Percentiles rank a stretch among this genome's conserved stretches.
Conservation (phyloP, 1,140 invertebrate species). For the Pygmarrhopalites habei region DNA sequence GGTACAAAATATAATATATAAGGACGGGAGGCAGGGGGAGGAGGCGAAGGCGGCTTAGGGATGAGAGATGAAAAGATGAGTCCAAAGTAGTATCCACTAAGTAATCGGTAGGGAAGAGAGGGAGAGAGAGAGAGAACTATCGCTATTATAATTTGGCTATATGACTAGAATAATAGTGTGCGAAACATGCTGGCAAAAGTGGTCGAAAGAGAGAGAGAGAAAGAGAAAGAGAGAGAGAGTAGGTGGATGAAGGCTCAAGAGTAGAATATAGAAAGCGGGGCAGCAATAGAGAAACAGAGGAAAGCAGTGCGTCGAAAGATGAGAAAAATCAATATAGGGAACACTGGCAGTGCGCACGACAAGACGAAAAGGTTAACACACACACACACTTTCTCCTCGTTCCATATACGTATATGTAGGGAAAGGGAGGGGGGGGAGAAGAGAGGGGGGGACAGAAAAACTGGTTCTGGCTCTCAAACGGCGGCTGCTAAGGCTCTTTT, state of each 20-base stretch:
- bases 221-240: neutral
- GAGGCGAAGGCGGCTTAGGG: too few species aligned
- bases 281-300: conserved; percentile 2
- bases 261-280: neutral
- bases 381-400: neutral
- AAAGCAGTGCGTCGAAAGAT: conserved; percentile 28
- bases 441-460: conserved; percentile 4
- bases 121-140: neutral
- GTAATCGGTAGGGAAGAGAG: neutral
- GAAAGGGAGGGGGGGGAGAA: too few species aligned
- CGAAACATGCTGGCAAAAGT: neutral
- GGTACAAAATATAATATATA: too few species aligned
- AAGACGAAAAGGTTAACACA: conserved; percentile 14
- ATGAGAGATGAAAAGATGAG: conserved; percentile 6
- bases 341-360: conserved; percentile 34
- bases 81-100: neutral
- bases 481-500: neutral
- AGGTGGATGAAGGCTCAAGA: too few species aligned
- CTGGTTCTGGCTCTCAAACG: neutral
- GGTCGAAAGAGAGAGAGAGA: conserved; percentile 2
- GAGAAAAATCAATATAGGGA: conserved; percentile 36
- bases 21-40: too few species aligned
- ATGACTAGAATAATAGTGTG: neutral
- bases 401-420: neutral
- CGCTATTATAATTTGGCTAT: neutral